phyloP scores from a whole-genome alignment of 2,888 invertebrate genomes.

The Disparrhopalites patrizii region DNA sequence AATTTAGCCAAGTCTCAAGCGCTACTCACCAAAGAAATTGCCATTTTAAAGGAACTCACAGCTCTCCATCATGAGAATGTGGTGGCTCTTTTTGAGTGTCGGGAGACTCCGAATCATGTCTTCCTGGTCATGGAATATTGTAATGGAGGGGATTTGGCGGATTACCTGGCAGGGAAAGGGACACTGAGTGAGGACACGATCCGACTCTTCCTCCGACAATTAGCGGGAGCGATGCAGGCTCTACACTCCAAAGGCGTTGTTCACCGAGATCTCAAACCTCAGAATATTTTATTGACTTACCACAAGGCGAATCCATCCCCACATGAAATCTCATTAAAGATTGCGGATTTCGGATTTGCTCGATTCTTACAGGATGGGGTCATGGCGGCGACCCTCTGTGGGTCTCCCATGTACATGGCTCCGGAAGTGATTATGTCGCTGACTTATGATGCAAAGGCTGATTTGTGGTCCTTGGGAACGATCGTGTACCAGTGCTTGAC shows the following conservation, averaged over 20 bases:
- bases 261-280: conserved; percentile 98
- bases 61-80: conserved; percentile 98
- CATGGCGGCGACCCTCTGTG: conserved; percentile 99
- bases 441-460: conserved; percentile 98
- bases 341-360: conserved; percentile 99
- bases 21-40: conserved; percentile 96
- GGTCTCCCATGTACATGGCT: conserved; percentile 95
- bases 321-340: conserved; percentile 82
- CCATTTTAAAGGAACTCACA: conserved; percentile 96
- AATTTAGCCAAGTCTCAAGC: conserved; percentile 96
- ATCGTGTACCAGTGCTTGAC: conserved; percentile 98
- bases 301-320: conserved; percentile 64
- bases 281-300: conserved; percentile 95
- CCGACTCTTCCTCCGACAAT: conserved; percentile 85
- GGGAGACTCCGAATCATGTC: conserved; percentile 91
- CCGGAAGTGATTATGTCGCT: conserved; percentile 99
- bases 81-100: conserved; percentile 94
- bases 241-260: conserved; percentile 96
- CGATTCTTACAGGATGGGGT: conserved; percentile 97
- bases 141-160: conserved; percentile 85
- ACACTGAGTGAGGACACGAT: conserved; percentile 97
- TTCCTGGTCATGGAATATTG: conserved; percentile 93
- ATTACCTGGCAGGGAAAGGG: conserved; percentile 89
- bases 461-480: conserved; percentile 98
- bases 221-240: conserved; percentile 98